Base-by-base conservation (phyloP, 1,140 invertebrate genomes). In the Cheumatopsyche charites region DNA sequence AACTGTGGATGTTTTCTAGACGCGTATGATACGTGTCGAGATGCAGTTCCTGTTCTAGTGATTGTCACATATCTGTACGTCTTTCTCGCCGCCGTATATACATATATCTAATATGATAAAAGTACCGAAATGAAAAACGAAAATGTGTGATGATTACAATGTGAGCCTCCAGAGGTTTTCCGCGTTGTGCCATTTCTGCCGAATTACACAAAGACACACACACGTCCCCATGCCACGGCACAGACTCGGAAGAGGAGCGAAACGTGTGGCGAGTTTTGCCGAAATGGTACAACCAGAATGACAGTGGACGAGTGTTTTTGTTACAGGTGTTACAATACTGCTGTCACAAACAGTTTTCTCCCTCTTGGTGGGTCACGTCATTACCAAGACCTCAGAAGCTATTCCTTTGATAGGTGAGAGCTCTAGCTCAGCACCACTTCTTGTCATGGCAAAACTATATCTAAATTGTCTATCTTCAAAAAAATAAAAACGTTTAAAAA, bases 311-410 rank as follows among this genome's bases (percentile, higher is more conserved):
- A 75, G 74, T 75, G 83, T 78, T 84, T 83, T 86, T 89, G 88
- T 93, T 93, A 79, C 93, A 98, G 96, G 95, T 92, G 94, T 98
- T 83, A 98, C 96, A 86, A 98, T 98, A 88, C 92, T 99, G 85
- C 94, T 99, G 86, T 98, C 97, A 81, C 92, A 98, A 89, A 98
- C 96, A 87, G 96, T 99, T 86, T 98, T 98, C 90, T 97, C 97
- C 86, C 89, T 98, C 87, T 91, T 98, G 89, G 91, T 98, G 86
- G 94, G 92, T 84, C 90, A 96, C 90, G 91, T 96, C 82, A 96
- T 98, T 86, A 97, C 96, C 83, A 94, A 96, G 87, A 97, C 96
- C 81, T 97, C 95, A 82, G 96, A 98, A 83, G 95, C 96, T 81
- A 92, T 98, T 82, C 96, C 96, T 81, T 89, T 98, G 82, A 95